Evolutionary conservation across 2,888 invertebrate genomes (phyloP).

Genomic region (Stictocephala bisonia): DNA sequence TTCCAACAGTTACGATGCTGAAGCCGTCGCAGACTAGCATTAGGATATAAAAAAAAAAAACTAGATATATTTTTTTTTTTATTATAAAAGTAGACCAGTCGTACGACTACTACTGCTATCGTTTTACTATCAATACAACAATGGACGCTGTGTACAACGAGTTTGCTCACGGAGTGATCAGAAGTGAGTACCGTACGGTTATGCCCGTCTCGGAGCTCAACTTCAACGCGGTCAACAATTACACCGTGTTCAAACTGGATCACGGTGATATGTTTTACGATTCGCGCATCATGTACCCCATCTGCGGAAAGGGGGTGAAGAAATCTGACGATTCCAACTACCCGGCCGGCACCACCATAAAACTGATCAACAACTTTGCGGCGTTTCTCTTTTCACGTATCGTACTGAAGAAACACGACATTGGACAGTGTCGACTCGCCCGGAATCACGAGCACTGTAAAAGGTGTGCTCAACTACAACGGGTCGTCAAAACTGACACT

Average conservation of each 20-base stretch:
- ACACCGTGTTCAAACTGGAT: conserved; percentile 27
- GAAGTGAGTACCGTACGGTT: conserved; percentile 14
- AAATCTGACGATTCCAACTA: background rate
- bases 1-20: too few species aligned
- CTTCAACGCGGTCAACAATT: conserved; percentile 17
- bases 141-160: conserved; percentile 15
- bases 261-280: conserved; percentile 35
- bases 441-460: conserved; percentile 28
- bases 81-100: too few species aligned
- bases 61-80: too few species aligned
- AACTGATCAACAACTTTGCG: conserved; percentile 17
- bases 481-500: background rate
- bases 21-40: too few species aligned
- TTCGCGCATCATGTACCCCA: conserved; percentile 5
- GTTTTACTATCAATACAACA: too few species aligned
- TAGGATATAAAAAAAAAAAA: too few species aligned
- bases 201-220: conserved; percentile 1
- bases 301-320: background rate
- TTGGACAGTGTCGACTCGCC: conserved; percentile 8
- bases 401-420: conserved; percentile 13
- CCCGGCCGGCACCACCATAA: background rate
- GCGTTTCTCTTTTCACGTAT: conserved; percentile 12
- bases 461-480: background rate
- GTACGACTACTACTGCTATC: too few species aligned
- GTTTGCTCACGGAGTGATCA: background rate